Evolutionary conservation across 1,140 invertebrate genomes (phyloP), one percentile per base, ranked within the genome.

Genomic region (Aphelenchoides fujianensis): DNA sequence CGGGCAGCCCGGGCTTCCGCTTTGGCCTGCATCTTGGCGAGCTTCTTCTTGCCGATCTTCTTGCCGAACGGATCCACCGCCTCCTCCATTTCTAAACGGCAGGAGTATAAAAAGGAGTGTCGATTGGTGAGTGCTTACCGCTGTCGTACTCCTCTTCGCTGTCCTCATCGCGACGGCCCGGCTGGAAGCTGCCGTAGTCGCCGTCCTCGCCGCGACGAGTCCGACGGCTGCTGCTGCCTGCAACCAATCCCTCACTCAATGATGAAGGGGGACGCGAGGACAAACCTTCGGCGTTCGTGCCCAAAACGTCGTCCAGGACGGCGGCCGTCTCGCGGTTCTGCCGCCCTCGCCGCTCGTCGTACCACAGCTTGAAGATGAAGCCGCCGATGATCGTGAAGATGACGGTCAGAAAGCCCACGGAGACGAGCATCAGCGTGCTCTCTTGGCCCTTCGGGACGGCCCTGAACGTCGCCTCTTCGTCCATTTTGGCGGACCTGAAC

Each of bases 11-110:
- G 68, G 19, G 84, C 83, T 59, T 82, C 79, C 12, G 78, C 80
- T 69, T 83, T 83, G 1, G 80, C 80, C 66, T 81, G 73, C 16
- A 83, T 63, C 67, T 83, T 83, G 1, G 82, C 82, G 37, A 78
- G 61, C 68, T 83, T 83, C 48, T 81, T 82, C 57, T 82, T 83
- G 16, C 82, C 81, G 9, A 83, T 71, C 55, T 82, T 84, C 32
- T 76, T 73, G 3, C 67, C 74, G 53, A 55, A 74, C 1, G 74
- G 12, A 7, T 76, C 74, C 2, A 19, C 30, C 1, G 31, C 2
- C 28, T 63, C 34, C 31, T 28, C 71, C 9, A 57, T 23, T 54
- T 71, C 74, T 27, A 16, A 7, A 48, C 23, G 12, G 12, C 12
- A 48, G 23, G 23, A 23, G 23, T 48, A 48, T 48, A 48, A 48